A percentile compares a stretch with the other conserved stretches of the same genome.
Conservation (phyloP, 2,113 vertebrate genomes). For the Malurus cyaneus region DNA sequence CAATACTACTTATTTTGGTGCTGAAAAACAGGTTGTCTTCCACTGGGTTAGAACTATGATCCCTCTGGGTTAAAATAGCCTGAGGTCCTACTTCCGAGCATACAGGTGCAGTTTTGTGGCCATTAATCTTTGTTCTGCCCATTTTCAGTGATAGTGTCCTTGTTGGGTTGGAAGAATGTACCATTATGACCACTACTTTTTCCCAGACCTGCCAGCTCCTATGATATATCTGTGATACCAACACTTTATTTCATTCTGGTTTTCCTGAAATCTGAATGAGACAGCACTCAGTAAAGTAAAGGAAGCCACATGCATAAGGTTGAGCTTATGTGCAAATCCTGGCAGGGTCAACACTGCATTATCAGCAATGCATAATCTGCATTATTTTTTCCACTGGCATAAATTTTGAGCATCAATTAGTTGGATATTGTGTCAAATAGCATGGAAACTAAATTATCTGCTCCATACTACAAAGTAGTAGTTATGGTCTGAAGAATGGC, state of each 20-base stretch:
- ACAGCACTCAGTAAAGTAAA: neutral
- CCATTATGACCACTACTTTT: neutral
- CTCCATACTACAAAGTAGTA: neutral
- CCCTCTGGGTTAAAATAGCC: neutral
- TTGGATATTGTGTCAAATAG: neutral
- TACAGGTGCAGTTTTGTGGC: neutral
- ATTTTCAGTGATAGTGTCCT: neutral
- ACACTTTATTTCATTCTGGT: neutral
- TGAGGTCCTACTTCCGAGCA: neutral
- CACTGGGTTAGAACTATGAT: neutral
- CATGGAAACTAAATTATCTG: neutral
- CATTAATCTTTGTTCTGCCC: neutral
- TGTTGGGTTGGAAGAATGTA: neutral
- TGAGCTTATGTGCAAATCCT: neutral
- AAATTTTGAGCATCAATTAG: neutral
- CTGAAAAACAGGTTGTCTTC: neutral
- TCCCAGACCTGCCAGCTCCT: neutral
- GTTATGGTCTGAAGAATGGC: neutral
- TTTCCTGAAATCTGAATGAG: neutral
- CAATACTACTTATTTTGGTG: neutral
- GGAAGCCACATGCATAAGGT: neutral
- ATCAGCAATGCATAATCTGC: neutral
- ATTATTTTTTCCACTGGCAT: neutral
- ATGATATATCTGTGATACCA: neutral
- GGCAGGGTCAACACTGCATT: neutral